Evolutionary conservation across 1,140 invertebrate genomes (phyloP).

Genomic region (Meloidogyne exigua): DNA sequence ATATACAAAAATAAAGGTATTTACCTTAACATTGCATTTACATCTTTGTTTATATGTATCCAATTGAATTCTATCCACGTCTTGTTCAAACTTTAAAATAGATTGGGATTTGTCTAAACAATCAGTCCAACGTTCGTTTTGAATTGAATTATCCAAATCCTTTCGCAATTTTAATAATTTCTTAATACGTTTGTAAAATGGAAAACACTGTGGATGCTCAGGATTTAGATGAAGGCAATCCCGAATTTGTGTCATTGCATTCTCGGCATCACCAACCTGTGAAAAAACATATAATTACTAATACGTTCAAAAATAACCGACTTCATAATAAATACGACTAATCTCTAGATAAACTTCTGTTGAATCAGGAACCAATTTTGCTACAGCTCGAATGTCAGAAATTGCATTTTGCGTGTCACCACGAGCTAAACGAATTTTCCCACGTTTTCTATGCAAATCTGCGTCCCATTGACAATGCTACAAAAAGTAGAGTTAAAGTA

Average conservation of each 20-base stretch:
- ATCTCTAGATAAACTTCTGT: slow-evolving; percentile 83
- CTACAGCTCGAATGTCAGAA: slow-evolving; percentile 82
- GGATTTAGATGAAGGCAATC: slow-evolving; percentile 97
- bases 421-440: slow-evolving; percentile 77
- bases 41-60: slow-evolving; percentile 70
- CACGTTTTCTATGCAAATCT: slow-evolving; percentile 78
- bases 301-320: slow-evolving; percentile 86
- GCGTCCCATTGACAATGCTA: slow-evolving; percentile 80
- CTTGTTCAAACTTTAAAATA: slow-evolving; percentile 73
- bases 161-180: slow-evolving; percentile 84
- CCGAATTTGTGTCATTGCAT: slow-evolving; percentile 74
- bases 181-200: slow-evolving; percentile 94
- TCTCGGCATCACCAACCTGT: slow-evolving; percentile 67
- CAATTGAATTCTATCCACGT: slow-evolving; percentile 74
- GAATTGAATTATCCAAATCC: slow-evolving; percentile 73
- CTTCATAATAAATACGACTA: slow-evolving; percentile 78
- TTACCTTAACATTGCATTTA: slow-evolving; percentile 65
- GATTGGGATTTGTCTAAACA: slow-evolving; percentile 76
- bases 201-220: slow-evolving; percentile 91
- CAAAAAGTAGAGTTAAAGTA: neutral
- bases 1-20: neutral
- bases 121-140: slow-evolving; percentile 73
- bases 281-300: slow-evolving; percentile 67
- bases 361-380: slow-evolving; percentile 85
- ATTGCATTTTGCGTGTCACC: slow-evolving; percentile 84